These are phyloP conservation scores for Drosophila pseudotalamancana DNA, from an alignment of 2,888 invertebrate genomes.

Conservation along the genomic window DNA sequence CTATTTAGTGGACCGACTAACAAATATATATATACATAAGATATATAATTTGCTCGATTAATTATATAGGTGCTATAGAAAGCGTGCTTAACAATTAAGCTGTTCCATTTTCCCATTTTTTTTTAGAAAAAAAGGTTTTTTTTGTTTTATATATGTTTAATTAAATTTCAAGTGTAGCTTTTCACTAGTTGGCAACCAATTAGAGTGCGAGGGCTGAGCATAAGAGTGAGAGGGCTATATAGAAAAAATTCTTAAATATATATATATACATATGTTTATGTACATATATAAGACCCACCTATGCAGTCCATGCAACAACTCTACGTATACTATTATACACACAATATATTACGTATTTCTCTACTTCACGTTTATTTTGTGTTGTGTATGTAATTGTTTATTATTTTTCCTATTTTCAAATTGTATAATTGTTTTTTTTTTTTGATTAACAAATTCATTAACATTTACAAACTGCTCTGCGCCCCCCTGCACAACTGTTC, in stretches of 20 bases:
- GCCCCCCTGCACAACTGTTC: constrained; percentile 3
- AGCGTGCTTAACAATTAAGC: no score
- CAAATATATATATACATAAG: no score
- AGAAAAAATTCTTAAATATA: neutral
- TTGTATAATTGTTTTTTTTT: constrained; percentile 58
- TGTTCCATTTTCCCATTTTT: no score
- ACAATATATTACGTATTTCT: constrained; percentile 26
- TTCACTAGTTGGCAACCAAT: constrained; percentile 5
- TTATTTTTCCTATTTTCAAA: constrained; percentile 50
- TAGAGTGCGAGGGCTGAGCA: constrained; percentile 8
- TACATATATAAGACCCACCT: neutral
- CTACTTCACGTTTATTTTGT: constrained; percentile 69
- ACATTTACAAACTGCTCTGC: constrained; percentile 51
- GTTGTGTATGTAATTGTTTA: neutral
- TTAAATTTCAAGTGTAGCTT: constrained; percentile 1
- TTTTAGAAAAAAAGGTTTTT: no score
- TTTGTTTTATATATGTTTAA: neutral
- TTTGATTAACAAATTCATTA: constrained; percentile 66
- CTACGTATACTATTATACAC: neutral
- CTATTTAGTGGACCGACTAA: no score
- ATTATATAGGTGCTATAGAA: no score
- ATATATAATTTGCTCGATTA: no score
- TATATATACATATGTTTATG: neutral
- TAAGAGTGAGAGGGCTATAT: constrained; percentile 5
- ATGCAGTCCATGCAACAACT: neutral